Conservation (phyloP, 2,797 vertebrate genomes). For the Melanotaenia nigrans region DNA sequence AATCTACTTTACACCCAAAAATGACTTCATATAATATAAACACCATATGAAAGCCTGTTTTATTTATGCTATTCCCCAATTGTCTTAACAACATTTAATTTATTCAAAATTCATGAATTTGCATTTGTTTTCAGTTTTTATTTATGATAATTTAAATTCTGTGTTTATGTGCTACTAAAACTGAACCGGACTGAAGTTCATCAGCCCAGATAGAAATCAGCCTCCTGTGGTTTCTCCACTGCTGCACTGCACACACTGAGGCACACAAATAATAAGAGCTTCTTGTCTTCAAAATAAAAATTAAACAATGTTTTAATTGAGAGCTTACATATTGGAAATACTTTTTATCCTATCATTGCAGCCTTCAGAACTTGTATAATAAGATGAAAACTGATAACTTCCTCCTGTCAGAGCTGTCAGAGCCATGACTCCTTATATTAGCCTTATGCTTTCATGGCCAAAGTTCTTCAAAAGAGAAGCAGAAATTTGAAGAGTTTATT, state of each 20-base stretch:
- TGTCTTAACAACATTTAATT: background rate
- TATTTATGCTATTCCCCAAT: background rate
- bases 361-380: conserved; percentile 1
- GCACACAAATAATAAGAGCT: conserved; percentile 21
- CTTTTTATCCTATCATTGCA: conserved; percentile 9
- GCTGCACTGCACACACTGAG: conserved; percentile 12
- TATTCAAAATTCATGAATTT: background rate
- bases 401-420: conserved; percentile 23
- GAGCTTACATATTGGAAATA: conserved; percentile 27
- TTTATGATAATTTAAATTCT: background rate
- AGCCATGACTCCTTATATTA: conserved; percentile 26
- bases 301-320: conserved; percentile 17
- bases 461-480: conserved; percentile 21
- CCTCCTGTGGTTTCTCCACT: conserved; percentile 42
- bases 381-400: conserved; percentile 36
- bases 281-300: conserved; percentile 16
- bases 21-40: background rate
- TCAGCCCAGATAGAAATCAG: conserved; percentile 63
- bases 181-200: conserved; percentile 7
- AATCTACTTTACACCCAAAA: background rate
- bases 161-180: background rate
- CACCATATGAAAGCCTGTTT: background rate
- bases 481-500: conserved; percentile 2
- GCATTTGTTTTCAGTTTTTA: background rate
- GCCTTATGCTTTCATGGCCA: conserved; percentile 32